Conservation (phyloP, 1,140 invertebrate genomes). For the Lithobius niger region DNA sequence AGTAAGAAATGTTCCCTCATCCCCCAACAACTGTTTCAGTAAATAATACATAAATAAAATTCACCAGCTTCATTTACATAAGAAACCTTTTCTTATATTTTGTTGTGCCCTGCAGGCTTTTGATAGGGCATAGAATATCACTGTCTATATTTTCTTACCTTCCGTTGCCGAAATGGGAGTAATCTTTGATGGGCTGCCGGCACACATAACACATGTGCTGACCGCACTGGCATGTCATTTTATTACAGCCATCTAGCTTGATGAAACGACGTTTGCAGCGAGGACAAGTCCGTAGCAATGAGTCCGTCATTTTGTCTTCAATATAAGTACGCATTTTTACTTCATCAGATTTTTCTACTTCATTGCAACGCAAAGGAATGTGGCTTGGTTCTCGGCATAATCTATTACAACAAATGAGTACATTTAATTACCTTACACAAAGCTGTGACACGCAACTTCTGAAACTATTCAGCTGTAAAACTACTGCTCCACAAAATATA, state of each 20-base stretch:
- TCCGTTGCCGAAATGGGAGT: constrained; percentile 41
- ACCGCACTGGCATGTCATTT: constrained; percentile 52
- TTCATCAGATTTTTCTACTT: constrained; percentile 42
- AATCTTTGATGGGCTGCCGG: constrained; percentile 40
- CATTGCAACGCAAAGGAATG: constrained; percentile 45
- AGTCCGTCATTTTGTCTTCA: constrained; percentile 50
- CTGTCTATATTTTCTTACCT: constrained; percentile 4
- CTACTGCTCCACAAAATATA: no score
- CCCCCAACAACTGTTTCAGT: no score
- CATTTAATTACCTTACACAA: no score
- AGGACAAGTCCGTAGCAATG: constrained; percentile 44
- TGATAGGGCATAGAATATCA: no score
- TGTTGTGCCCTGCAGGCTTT: no score
- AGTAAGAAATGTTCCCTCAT: no score
- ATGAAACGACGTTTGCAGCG: constrained; percentile 43
- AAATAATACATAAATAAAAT: no score
- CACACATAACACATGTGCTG: constrained; percentile 54
- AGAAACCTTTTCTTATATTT: no score
- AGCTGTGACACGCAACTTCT: no score
- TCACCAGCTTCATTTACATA: no score
- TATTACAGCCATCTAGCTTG: constrained; percentile 53
- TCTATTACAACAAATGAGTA: constrained; percentile 25
- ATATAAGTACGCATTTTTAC: constrained; percentile 41
- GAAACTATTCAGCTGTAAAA: no score
- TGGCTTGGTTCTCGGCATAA: constrained; percentile 47